phyloP scores from a whole-genome alignment of 2,113 vertebrate genomes.

The Brachypodius melanocephalos region DNA sequence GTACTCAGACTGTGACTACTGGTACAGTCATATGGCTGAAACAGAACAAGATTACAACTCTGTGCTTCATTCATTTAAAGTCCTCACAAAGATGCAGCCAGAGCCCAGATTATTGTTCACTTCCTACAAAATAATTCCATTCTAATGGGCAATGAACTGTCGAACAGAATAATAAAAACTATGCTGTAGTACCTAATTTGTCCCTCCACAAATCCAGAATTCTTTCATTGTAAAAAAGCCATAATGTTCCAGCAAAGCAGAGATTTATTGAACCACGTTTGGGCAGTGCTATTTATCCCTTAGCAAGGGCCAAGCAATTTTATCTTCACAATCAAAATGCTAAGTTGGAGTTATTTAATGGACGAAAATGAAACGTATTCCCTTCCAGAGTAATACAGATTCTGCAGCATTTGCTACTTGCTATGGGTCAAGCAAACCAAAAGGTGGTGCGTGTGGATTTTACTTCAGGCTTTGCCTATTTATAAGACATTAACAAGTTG shows the following conservation, averaged over 20 bases:
- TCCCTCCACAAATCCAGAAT: background rate
- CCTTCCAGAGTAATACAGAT: background rate
- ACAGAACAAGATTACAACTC: background rate
- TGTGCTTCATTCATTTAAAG: background rate
- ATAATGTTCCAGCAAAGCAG: background rate
- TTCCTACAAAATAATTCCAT: background rate
- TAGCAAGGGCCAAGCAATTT: background rate
- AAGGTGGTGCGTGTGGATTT: rapidly evolving
- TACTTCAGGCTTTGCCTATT: background rate
- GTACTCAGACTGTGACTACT: background rate
- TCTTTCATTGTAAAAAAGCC: background rate
- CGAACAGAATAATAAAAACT: background rate
- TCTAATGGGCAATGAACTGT: background rate
- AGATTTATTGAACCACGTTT: background rate
- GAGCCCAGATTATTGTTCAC: background rate
- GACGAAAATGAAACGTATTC: background rate
- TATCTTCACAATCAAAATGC: background rate
- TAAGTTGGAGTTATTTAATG: background rate
- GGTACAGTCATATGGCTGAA: background rate
- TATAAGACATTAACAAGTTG: background rate
- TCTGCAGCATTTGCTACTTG: background rate
- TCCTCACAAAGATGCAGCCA: background rate
- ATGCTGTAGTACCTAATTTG: background rate
- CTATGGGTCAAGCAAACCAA: background rate
- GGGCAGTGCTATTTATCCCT: background rate